phyloP scores from a whole-genome alignment of 1,140 invertebrate species.

The Ceratina calcarata region DNA sequence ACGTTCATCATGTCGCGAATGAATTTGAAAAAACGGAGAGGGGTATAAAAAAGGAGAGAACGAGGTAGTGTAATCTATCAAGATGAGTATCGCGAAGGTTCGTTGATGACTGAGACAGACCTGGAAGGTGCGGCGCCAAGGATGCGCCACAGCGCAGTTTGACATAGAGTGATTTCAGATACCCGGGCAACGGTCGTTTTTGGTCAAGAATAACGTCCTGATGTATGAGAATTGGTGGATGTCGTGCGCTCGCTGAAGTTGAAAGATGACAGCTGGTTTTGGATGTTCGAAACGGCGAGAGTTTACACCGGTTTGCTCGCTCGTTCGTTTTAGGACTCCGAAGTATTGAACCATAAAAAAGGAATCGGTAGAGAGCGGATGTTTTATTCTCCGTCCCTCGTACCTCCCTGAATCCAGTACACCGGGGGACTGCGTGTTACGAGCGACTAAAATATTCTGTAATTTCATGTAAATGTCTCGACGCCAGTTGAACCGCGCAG shows the following conservation, averaged over 20 bases:
- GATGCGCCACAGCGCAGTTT: no score
- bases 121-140: neutral
- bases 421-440: neutral
- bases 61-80: constrained; percentile 4
- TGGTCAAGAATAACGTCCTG: no score
- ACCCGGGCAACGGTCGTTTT: no score
- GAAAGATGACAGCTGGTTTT: no score
- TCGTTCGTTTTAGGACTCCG: no score
- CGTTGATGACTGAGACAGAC: neutral
- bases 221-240: no score
- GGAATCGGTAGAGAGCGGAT: neutral
- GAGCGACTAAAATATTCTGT: neutral
- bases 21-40: neutral
- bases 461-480: neutral
- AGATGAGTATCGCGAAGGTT: constrained; percentile 11
- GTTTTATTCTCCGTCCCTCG: neutral
- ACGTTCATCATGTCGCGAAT: constrained; percentile 7
- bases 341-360: neutral
- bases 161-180: no score
- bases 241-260: no score
- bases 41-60: neutral
- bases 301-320: no score
- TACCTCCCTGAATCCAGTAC: neutral
- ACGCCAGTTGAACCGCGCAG: neutral
- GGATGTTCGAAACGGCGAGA: no score